Evolutionary conservation across 2,888 invertebrate species (phyloP).

Genomic region (Tenthredo mesomela): DNA sequence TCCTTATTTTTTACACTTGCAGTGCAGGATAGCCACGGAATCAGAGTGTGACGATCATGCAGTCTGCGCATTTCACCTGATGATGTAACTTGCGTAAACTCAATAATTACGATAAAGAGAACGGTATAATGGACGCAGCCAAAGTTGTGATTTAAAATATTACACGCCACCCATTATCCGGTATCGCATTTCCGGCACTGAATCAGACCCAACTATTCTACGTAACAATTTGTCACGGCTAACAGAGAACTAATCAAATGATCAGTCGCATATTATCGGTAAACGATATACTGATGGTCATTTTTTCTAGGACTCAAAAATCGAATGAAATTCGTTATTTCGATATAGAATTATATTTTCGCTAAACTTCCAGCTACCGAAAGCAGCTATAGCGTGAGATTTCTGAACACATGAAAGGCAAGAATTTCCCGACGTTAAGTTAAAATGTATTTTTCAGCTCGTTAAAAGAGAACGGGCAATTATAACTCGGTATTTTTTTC

Average conservation of each 20-base stretch:
- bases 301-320: neutral
- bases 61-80: constrained; percentile 45
- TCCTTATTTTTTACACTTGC: neutral
- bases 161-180: constrained; percentile 1
- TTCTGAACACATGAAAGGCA: neutral
- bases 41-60: constrained; percentile 64
- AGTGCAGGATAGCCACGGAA: constrained; percentile 55
- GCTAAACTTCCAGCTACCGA: too few species aligned
- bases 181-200: neutral
- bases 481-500: constrained; percentile 21
- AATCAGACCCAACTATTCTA: neutral
- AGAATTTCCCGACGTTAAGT: neutral
- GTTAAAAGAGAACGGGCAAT: constrained; percentile 12
- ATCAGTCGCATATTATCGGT: neutral
- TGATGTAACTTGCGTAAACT: constrained; percentile 37
- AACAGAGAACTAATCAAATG: neutral
- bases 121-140: neutral
- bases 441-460: constrained; percentile 3
- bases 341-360: too few species aligned
- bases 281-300: neutral
- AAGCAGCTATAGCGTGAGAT: too few species aligned
- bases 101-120: constrained; percentile 43
- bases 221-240: neutral
- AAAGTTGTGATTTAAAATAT: constrained; percentile 28
- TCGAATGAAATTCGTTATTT: neutral